Evolutionary conservation across 2,113 vertebrate species (phyloP).

Genomic region (Bubo scandiacus): DNA sequence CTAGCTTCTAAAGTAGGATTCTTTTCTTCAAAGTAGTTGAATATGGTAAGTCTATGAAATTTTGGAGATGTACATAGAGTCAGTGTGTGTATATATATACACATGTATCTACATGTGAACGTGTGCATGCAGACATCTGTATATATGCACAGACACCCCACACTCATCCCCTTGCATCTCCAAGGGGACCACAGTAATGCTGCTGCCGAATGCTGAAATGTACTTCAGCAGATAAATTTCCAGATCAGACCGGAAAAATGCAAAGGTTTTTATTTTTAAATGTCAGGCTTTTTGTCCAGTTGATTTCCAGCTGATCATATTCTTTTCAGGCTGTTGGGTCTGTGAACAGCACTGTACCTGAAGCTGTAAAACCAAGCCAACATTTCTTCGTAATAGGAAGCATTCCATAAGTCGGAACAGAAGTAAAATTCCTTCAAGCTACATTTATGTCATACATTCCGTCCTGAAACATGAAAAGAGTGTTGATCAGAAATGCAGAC

Average conservation of each 20-base stretch:
- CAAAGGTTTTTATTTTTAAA: neutral
- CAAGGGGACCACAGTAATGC: neutral
- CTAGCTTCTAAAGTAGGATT: neutral
- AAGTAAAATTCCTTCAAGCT: neutral
- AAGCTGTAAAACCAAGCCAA: neutral
- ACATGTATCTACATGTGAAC: accelerated
- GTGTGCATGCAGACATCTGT: too few relatives aligned
- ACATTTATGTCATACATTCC: accelerated
- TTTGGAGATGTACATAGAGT: neutral
- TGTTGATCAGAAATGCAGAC: too few relatives aligned
- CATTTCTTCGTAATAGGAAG: accelerated
- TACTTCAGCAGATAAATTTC: neutral
- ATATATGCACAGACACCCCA: neutral
- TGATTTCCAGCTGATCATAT: neutral
- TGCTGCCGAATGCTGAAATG: neutral
- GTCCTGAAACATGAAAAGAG: neutral
- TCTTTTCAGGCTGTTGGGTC: neutral
- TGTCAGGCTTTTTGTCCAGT: too few relatives aligned
- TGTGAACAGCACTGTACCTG: accelerated
- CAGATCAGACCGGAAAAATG: neutral
- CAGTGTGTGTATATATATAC: accelerated
- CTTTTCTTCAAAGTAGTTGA: neutral
- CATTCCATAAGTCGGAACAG: neutral
- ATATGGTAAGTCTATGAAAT: neutral
- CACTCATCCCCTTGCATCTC: neutral